These are phyloP conservation scores for Mesitornis unicolor DNA, from an alignment of 2,113 vertebrate species.

Conservation along the genomic window DNA sequence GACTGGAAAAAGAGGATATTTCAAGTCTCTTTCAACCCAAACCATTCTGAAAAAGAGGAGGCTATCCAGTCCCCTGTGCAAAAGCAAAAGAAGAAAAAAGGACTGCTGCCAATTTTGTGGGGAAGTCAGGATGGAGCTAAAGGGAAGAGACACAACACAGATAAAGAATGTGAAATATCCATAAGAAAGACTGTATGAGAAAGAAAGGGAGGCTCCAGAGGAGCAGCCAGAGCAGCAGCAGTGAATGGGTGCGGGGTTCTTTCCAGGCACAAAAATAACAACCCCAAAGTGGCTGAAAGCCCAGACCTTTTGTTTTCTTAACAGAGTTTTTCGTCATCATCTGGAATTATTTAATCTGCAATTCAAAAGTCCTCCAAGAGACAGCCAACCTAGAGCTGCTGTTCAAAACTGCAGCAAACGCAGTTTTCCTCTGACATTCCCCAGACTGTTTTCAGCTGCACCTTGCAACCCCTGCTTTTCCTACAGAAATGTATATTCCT, in stretches of 20 bases:
- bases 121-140: not conserved
- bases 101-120: not conserved
- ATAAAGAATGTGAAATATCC: not conserved
- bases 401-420: not conserved
- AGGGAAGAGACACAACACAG: not conserved
- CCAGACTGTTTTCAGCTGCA: not conserved
- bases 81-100: not conserved
- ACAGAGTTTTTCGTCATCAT: not conserved
- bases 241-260: not conserved
- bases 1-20: no score
- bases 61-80: no score
- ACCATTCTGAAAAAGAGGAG: accelerated
- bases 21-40: no score
- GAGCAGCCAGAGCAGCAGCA: not conserved
- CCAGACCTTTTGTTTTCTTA: not conserved
- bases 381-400: not conserved
- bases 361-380: not conserved
- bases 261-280: not conserved
- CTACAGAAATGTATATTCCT: not conserved
- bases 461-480: not conserved
- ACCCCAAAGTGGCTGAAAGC: not conserved
- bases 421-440: not conserved
- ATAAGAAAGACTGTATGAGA: not conserved
- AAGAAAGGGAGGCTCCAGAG: not conserved
- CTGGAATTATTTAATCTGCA: not conserved